Evolutionary conservation across 2,888 invertebrate genomes (phyloP).

Genomic region (Eutolmus rufibarbis): DNA sequence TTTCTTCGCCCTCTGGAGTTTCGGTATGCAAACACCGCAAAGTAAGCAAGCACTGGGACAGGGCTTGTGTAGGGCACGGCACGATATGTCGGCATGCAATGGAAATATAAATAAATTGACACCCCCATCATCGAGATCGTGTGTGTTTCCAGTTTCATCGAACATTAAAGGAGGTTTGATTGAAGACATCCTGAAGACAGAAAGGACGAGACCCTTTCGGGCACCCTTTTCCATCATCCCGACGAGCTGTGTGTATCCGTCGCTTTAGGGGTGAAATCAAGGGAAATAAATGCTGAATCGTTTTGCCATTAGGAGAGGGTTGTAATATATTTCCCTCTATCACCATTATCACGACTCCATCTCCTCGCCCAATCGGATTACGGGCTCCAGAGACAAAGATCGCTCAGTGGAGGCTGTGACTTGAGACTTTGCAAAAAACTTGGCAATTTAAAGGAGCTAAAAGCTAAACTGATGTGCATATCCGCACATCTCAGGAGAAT

Average conservation of each 20-base stretch:
- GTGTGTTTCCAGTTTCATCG: slow-evolving; percentile 33
- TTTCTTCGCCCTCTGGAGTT: neutral
- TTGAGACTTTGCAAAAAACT: neutral
- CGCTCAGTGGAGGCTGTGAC: neutral
- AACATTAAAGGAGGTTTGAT: slow-evolving; percentile 37
- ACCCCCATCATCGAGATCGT: slow-evolving; percentile 8
- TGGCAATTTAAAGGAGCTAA: neutral
- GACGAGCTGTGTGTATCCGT: neutral
- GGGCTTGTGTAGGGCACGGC: neutral
- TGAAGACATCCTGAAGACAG: slow-evolving; percentile 41
- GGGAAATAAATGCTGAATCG: slow-evolving; percentile 40
- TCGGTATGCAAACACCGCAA: slow-evolving; percentile 2
- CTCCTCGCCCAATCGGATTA: slow-evolving; percentile 18
- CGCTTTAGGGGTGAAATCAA: slow-evolving; percentile 37
- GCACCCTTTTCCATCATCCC: neutral
- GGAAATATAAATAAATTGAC: slow-evolving; percentile 35
- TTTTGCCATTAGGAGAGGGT: slow-evolving; percentile 30
- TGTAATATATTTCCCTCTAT: slow-evolving; percentile 21
- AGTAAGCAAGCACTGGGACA: neutral
- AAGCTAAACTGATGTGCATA: neutral
- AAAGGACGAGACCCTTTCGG: slow-evolving; percentile 25
- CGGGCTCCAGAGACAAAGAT: neutral
- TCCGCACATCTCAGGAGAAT: neutral
- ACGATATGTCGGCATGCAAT: slow-evolving; percentile 24
- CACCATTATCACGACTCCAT: slow-evolving; percentile 15